Conservation (phyloP, 2,888 invertebrate species). For the Pterostichus niger region DNA sequence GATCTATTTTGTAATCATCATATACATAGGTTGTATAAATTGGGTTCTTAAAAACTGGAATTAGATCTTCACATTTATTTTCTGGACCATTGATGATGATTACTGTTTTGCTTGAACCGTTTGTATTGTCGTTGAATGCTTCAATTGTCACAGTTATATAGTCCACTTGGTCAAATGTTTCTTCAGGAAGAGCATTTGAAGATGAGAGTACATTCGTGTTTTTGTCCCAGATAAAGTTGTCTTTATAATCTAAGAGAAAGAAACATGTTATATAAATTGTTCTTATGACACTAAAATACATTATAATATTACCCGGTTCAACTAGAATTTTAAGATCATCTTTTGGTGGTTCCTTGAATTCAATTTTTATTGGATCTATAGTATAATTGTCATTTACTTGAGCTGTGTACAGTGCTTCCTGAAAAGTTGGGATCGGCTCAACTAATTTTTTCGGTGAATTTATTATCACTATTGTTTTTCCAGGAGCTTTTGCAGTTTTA, state of each 20-base stretch:
- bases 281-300: too few relatives aligned
- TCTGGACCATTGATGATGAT: not conserved
- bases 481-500: conserved; percentile 72
- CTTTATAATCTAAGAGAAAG: not conserved
- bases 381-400: not conserved
- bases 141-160: not conserved
- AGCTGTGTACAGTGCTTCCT: not conserved
- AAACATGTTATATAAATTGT: too few relatives aligned
- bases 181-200: too few relatives aligned
- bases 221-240: not conserved
- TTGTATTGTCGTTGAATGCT: not conserved
- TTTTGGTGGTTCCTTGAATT: too few relatives aligned
- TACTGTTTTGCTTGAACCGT: too few relatives aligned
- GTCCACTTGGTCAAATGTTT: too few relatives aligned
- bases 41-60: not conserved
- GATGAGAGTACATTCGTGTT: too few relatives aligned
- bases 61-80: not conserved
- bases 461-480: conserved; percentile 20
- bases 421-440: not conserved
- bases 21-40: too few relatives aligned
- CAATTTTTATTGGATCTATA: too few relatives aligned
- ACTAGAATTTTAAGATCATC: too few relatives aligned
- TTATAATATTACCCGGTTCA: too few relatives aligned
- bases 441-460: not conserved
- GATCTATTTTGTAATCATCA: too few relatives aligned